Evolutionary conservation across 2,797 vertebrate genomes (phyloP).

Genomic region (Malurus leucopterus): DNA sequence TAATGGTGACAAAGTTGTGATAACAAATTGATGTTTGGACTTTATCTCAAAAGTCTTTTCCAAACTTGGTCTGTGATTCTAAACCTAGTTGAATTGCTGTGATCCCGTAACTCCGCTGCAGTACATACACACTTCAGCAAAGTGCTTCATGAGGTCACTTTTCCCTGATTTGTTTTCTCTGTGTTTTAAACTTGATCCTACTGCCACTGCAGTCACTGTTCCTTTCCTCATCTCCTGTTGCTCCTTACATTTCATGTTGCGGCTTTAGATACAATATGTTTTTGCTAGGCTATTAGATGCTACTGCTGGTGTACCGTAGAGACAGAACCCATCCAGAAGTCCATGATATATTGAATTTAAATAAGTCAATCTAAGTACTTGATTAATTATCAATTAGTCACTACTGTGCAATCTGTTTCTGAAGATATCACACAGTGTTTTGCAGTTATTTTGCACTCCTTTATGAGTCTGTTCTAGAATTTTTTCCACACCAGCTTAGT

Average conservation of each 20-base stretch:
- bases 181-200: background rate
- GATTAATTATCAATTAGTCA: conserved; percentile 3
- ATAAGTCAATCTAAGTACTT: background rate
- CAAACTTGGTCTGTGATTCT: background rate
- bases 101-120: background rate
- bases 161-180: background rate
- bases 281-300: background rate
- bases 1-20: background rate
- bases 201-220: background rate
- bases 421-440: background rate
- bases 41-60: background rate
- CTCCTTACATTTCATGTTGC: background rate
- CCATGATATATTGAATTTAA: background rate
- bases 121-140: background rate
- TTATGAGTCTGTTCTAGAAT: background rate
- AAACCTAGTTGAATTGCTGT: background rate
- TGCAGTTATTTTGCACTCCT: background rate
- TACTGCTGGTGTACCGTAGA: background rate
- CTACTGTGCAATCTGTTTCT: background rate
- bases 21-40: background rate
- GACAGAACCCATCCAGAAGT: background rate
- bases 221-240: background rate
- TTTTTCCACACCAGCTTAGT: background rate
- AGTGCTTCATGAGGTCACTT: background rate
- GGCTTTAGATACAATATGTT: background rate